A percentile compares a stretch with the other conserved stretches of the same genome.
Conservation (phyloP, 2,888 invertebrate species). For the Ptychoptera contaminata region DNA sequence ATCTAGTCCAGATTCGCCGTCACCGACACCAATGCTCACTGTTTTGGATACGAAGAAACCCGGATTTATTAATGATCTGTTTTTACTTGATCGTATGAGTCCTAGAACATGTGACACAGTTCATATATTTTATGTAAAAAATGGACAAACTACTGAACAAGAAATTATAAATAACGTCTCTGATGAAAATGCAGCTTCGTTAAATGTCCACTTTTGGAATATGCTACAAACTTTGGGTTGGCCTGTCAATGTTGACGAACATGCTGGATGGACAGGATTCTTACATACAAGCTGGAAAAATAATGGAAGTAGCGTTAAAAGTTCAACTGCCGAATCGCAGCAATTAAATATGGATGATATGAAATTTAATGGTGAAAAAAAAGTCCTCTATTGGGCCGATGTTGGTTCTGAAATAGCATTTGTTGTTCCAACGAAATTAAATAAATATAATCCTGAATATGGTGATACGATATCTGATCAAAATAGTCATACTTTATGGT, state of each 20-base stretch:
- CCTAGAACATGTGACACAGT: conserved; percentile 80
- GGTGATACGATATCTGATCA: conserved; percentile 21
- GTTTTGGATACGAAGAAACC: conserved; percentile 29
- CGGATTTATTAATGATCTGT: conserved; percentile 66
- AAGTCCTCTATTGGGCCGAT: conserved; percentile 91
- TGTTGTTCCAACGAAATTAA: conserved; percentile 61
- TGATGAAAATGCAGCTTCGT: conserved; percentile 22
- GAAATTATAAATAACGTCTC: conserved; percentile 52
- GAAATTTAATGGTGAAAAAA: conserved; percentile 67
- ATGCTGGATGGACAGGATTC: conserved; percentile 93
- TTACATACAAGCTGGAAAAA: conserved; percentile 70
- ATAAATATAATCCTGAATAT: conserved; percentile 15
- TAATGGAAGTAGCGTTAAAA: conserved; percentile 13
- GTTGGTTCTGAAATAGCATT: conserved; percentile 89
- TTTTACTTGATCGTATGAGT: conserved; percentile 70
- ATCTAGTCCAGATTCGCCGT: conserved; percentile 19
- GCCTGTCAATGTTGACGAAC: conserved; percentile 69
- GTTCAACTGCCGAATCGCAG: conserved; percentile 12
- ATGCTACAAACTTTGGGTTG: conserved; percentile 66
- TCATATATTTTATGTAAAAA: conserved; percentile 84
- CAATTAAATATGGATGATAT: conserved; percentile 39
- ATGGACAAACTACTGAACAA: conserved; percentile 59
- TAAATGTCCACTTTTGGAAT: conserved; percentile 39
- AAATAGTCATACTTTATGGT: conserved; percentile 25
- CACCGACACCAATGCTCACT: conserved; percentile 22